A percentile compares a stretch with the other conserved stretches of the same genome.
phyloP scores from a whole-genome alignment of 2,113 vertebrate genomes.

The rat (Rattus norvegicus) region DNA sequence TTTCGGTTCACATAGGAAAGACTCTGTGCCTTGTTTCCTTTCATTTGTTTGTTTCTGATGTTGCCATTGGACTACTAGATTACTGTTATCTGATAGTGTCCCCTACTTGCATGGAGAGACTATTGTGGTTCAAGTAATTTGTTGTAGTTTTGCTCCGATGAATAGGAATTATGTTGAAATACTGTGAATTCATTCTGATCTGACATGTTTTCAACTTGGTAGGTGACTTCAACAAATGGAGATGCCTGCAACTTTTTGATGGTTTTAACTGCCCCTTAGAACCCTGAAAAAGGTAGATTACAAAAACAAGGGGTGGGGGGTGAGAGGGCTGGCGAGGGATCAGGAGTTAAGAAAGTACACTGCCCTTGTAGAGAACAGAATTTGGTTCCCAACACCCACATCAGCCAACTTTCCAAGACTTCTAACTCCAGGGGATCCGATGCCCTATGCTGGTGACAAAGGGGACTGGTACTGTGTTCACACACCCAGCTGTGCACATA shows the following conservation, averaged over 20 bases:
- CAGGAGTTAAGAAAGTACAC: not conserved
- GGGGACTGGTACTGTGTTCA: not conserved
- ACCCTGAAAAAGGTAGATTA: not conserved
- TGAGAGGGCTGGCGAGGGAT: not conserved
- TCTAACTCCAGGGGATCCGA: not conserved
- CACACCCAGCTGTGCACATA: not conserved
- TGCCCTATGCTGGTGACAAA: not conserved
- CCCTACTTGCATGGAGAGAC: not conserved
- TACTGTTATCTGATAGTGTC: not conserved
- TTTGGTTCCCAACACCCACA: not conserved
- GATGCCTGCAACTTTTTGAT: not conserved
- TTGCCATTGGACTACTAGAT: not conserved
- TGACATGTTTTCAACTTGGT: not conserved
- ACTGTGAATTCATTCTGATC: not conserved
- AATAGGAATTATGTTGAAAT: not conserved
- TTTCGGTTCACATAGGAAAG: not conserved
- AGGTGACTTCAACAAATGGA: not conserved
- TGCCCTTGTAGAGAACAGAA: not conserved
- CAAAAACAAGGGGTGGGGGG: not conserved
- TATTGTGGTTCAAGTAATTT: not conserved
- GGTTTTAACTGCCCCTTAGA: not conserved
- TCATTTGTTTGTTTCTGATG: not conserved
- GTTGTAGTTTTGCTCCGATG: not conserved
- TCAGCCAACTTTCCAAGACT: not conserved
- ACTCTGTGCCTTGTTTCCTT: not conserved